These are phyloP conservation scores for Leucosticte australis DNA, from an alignment of 2,113 vertebrate species.

Conservation along the genomic window DNA sequence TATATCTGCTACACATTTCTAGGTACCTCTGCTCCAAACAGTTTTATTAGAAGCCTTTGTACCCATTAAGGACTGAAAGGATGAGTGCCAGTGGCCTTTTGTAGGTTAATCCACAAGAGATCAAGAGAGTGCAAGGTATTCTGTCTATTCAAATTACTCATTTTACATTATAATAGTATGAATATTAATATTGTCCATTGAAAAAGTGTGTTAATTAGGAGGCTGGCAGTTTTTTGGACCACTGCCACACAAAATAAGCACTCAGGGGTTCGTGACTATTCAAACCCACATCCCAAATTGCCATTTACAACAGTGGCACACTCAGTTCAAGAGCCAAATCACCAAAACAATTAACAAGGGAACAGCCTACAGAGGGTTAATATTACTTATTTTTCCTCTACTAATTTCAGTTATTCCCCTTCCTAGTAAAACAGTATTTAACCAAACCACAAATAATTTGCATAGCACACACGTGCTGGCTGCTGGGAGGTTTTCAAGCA, in stretches of 20 bases:
- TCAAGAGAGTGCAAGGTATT: conserved; percentile 36
- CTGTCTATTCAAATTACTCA: conserved; percentile 46
- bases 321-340: neutral
- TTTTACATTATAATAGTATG: conserved; percentile 31
- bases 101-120: conserved; percentile 50
- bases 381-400: neutral
- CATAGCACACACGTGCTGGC: neutral
- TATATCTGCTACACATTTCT: neutral
- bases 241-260: conserved; percentile 25
- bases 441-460: conserved; percentile 45
- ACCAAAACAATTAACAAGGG: neutral
- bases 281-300: neutral
- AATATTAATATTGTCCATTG: conserved; percentile 60
- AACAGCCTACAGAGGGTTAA: conserved; percentile 39
- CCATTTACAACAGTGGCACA: fast-evolving
- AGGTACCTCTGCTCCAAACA: neutral
- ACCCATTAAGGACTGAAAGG: conserved; percentile 8
- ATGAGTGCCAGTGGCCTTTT: conserved; percentile 43
- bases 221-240: conserved; percentile 45
- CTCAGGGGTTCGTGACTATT: neutral
- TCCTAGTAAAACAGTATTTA: conserved; percentile 32
- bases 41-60: neutral
- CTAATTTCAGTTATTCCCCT: conserved; percentile 27
- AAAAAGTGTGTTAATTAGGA: conserved; percentile 60
- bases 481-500: conserved; percentile 33